Conservation (phyloP, 2,888 invertebrate genomes). For the Eudasyphora cyanicolor region DNA sequence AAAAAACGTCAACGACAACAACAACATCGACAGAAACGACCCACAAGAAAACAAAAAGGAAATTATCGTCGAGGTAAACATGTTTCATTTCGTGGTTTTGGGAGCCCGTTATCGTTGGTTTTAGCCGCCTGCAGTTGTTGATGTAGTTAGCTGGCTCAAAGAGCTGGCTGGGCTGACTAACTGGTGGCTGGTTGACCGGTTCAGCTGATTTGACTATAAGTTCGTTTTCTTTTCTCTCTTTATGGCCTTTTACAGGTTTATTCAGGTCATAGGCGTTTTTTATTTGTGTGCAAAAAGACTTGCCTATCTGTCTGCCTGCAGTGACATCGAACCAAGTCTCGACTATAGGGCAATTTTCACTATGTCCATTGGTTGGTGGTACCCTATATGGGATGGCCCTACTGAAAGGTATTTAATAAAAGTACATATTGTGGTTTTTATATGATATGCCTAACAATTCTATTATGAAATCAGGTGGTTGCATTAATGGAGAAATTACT, state of each 20-base stretch:
- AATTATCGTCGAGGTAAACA: slow-evolving; percentile 51
- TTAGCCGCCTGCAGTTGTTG: not conserved
- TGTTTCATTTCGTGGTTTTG: slow-evolving; percentile 28
- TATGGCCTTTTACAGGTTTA: slow-evolving; percentile 66
- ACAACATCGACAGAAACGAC: slow-evolving; percentile 39
- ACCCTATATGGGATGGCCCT: too few species aligned
- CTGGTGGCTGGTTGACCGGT: slow-evolving; percentile 32
- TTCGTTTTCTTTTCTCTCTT: slow-evolving; percentile 33
- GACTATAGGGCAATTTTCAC: not conserved
- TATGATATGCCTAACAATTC: too few species aligned
- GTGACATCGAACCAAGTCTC: not conserved
- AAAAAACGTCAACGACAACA: slow-evolving; percentile 52
- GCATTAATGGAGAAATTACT: too few species aligned
- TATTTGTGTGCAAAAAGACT: slow-evolving; percentile 47
- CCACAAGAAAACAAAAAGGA: slow-evolving; percentile 63
- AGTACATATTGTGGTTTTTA: too few species aligned
- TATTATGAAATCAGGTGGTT: too few species aligned
- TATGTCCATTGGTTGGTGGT: too few species aligned
- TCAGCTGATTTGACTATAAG: slow-evolving; percentile 47
- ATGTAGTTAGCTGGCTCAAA: not conserved
- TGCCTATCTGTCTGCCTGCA: not conserved
- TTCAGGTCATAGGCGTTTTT: slow-evolving; percentile 77
- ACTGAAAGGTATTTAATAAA: too few species aligned
- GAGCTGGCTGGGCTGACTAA: too few species aligned
- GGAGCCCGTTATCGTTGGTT: slow-evolving; percentile 33